A percentile compares a stretch with the other conserved stretches of the same genome.
These are phyloP conservation scores for Spodoptera exigua DNA, from an alignment of 2,888 invertebrate genomes.

Conservation along the genomic window DNA sequence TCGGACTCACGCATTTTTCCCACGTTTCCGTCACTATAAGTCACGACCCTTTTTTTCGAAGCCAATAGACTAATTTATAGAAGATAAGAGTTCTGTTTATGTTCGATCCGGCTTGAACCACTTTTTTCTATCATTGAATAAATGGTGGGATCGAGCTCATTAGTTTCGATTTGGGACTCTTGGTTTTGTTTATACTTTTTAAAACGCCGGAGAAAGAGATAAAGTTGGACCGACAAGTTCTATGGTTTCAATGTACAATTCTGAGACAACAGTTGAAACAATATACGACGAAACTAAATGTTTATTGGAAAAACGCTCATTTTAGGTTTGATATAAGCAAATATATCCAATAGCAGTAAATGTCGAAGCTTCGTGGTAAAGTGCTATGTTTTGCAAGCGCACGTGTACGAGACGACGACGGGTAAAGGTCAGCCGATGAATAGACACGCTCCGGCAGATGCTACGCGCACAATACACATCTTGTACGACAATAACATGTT, in stretches of 20 bases:
- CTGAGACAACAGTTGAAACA: constrained; percentile 2
- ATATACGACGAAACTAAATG: constrained; percentile 12
- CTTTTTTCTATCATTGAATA: constrained; percentile 18
- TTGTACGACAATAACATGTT: constrained; percentile 67
- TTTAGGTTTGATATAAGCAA: constrained; percentile 31
- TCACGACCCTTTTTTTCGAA: constrained; percentile 68
- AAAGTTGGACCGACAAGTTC: background rate
- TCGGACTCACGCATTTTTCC: constrained; percentile 75
- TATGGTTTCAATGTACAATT: background rate
- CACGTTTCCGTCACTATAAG: constrained; percentile 73
- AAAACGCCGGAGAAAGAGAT: background rate
- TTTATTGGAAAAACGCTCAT: constrained; percentile 6
- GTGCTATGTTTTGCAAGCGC: constrained; percentile 70
- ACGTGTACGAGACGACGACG: constrained; percentile 71
- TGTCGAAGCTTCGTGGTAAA: constrained; percentile 63
- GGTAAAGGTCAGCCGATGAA: constrained; percentile 81
- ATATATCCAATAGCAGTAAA: constrained; percentile 56
- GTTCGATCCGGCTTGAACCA: constrained; percentile 6
- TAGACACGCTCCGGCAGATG: constrained; percentile 80
- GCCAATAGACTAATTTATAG: constrained; percentile 51
- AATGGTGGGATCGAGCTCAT: constrained; percentile 11
- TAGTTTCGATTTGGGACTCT: constrained; percentile 10
- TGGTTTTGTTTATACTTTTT: background rate
- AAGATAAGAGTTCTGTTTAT: constrained; percentile 54
- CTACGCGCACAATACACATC: constrained; percentile 70